Evolutionary conservation across 1,140 invertebrate species (phyloP).

Genomic region (Bombus confusus): DNA sequence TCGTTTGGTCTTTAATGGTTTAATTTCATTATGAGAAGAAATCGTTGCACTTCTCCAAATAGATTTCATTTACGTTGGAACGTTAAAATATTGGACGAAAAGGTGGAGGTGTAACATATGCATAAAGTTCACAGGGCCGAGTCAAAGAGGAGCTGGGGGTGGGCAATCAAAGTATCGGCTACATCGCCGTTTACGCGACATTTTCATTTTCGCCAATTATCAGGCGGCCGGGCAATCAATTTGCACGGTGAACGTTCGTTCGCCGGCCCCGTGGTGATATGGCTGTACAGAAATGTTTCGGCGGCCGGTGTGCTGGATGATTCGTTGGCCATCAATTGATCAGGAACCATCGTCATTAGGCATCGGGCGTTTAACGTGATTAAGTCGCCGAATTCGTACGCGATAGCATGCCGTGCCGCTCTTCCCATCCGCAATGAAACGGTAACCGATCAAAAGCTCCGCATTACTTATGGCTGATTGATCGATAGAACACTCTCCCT

Average conservation of each 20-base stretch:
- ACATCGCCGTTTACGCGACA: neutral
- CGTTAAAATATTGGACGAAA: neutral
- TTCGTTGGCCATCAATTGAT: conserved; percentile 52
- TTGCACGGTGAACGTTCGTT: neutral
- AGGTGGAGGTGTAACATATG: too few species aligned
- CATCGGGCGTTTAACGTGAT: conserved; percentile 63
- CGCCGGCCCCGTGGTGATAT: too few species aligned
- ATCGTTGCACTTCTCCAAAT: neutral
- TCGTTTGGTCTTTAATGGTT: too few species aligned
- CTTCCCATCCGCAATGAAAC: conserved; percentile 68
- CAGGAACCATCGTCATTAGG: conserved; percentile 63
- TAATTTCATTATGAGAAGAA: neutral
- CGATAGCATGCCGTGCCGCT: conserved; percentile 64
- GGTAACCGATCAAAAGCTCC: conserved; percentile 71
- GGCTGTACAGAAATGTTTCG: neutral
- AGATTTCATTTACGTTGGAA: neutral
- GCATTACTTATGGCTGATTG: conserved; percentile 73
- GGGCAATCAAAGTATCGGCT: neutral
- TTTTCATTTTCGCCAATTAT: conserved; percentile 30
- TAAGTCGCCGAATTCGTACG: conserved; percentile 58
- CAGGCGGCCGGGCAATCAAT: conserved; percentile 12
- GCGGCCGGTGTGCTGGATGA: conserved; percentile 27
- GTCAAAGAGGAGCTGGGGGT: too few species aligned
- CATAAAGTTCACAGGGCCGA: too few species aligned
- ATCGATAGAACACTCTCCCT: conserved; percentile 63